Evolutionary conservation across 2,888 invertebrate genomes (phyloP).

Genomic region (Fragum fragum): DNA sequence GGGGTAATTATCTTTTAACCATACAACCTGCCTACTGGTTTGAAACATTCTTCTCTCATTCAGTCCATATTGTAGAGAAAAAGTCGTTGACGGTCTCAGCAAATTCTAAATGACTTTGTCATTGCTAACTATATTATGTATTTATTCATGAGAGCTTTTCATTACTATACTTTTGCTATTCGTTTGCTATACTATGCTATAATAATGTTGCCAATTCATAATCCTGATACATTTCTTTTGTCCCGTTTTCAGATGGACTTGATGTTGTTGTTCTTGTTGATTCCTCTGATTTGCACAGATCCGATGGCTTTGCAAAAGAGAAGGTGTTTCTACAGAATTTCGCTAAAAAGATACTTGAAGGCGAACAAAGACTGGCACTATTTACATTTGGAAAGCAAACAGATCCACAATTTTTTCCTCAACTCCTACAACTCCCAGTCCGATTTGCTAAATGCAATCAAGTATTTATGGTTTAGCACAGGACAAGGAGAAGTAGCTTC

Average conservation of each 20-base stretch:
- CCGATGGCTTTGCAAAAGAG: constrained; percentile 33
- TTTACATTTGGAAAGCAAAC: constrained; percentile 37
- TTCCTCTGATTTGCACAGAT: constrained; percentile 35
- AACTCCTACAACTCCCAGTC: constrained; percentile 18
- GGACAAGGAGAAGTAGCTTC: constrained; percentile 22
- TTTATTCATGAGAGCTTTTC: too few relatives aligned
- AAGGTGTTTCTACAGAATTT: constrained; percentile 25
- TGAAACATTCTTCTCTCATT: too few relatives aligned
- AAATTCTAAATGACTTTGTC: too few relatives aligned
- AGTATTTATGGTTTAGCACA: constrained; percentile 38
- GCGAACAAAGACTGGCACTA: constrained; percentile 16
- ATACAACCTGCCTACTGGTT: too few relatives aligned
- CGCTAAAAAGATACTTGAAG: not conserved
- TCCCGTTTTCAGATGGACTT: constrained; percentile 2
- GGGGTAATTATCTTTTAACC: too few relatives aligned
- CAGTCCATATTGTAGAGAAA: too few relatives aligned
- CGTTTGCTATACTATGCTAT: too few relatives aligned
- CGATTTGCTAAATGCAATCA: not conserved
- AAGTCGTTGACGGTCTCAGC: too few relatives aligned
- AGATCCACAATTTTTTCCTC: constrained; percentile 30
- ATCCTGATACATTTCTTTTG: too few relatives aligned
- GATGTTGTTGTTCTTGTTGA: constrained; percentile 45
- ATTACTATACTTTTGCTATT: too few relatives aligned
- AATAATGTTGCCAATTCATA: too few relatives aligned
- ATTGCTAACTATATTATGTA: too few relatives aligned